Conservation (phyloP, 2,888 invertebrate genomes). For the Macroteleia sp. region DNA sequence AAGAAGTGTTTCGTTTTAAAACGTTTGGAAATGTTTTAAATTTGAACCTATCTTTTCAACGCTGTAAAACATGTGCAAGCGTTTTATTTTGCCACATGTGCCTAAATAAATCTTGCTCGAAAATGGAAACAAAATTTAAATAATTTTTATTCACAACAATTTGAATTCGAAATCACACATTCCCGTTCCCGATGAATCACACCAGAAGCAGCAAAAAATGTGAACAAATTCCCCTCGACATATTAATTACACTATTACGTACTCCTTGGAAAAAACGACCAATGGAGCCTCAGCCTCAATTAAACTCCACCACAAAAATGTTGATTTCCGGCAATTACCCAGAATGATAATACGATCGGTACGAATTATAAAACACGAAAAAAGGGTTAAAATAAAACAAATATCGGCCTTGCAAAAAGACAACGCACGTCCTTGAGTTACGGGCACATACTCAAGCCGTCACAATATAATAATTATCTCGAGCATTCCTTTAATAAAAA, state of each 20-base stretch:
- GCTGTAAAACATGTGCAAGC: no score
- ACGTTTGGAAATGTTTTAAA: no score
- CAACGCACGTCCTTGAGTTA: conserved; percentile 52
- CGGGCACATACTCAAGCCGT: conserved; percentile 51
- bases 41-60: no score
- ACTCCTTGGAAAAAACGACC: conserved; percentile 27
- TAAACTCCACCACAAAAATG: conserved; percentile 61
- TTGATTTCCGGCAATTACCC: conserved; percentile 62
- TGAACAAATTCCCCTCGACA: conserved; percentile 43
- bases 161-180: neutral
- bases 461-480: conserved; percentile 63
- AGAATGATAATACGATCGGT: conserved; percentile 52
- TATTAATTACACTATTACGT: conserved; percentile 56
- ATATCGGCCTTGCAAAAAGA: conserved; percentile 49
- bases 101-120: no score
- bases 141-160: no score
- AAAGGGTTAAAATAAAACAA: conserved; percentile 32
- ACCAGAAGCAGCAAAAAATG: conserved; percentile 19
- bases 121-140: no score
- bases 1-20: no score
- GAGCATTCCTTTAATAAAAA: conserved; percentile 30
- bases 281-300: conserved; percentile 50
- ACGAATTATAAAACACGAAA: conserved; percentile 26
- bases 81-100: no score
- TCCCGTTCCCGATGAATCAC: conserved; percentile 14